Percentiles rank a stretch among this genome's conserved stretches.
Conservation (phyloP, 2,888 invertebrate genomes). For the Cerastoderma edule region DNA sequence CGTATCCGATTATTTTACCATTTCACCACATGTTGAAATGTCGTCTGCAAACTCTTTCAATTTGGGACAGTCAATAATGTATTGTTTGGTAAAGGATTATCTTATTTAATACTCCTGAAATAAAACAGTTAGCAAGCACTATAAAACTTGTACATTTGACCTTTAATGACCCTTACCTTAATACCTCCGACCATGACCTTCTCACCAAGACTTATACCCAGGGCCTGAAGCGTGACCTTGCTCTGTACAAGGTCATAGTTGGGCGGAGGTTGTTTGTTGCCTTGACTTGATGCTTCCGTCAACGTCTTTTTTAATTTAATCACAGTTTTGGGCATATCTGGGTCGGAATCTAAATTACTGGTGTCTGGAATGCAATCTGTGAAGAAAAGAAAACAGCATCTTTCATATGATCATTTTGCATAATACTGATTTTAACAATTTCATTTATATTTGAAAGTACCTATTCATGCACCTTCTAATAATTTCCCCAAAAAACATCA, state of each 20-base stretch:
- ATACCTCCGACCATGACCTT: conserved; percentile 83
- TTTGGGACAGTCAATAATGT: too few relatives aligned
- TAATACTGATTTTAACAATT: background rate
- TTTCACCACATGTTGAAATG: too few relatives aligned
- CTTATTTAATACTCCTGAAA: too few relatives aligned
- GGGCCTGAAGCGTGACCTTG: conserved; percentile 82
- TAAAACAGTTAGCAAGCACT: too few relatives aligned
- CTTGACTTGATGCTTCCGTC: conserved; percentile 74
- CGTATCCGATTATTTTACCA: too few relatives aligned
- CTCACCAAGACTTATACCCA: conserved; percentile 84
- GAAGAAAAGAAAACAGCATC: conserved; percentile 17
- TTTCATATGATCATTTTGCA: background rate
- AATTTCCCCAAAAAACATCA: background rate
- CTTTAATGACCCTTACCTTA: conserved; percentile 70
- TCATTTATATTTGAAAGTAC: background rate
- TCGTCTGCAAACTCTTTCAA: too few relatives aligned
- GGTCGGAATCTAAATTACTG: conserved; percentile 80
- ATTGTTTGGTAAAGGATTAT: too few relatives aligned
- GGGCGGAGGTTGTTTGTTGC: conserved; percentile 72
- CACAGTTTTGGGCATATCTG: conserved; percentile 82
- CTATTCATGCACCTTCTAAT: background rate
- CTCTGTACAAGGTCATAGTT: conserved; percentile 80
- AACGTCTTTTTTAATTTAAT: conserved; percentile 82
- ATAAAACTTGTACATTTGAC: too few relatives aligned
- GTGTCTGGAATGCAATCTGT: conserved; percentile 84